phyloP scores from a whole-genome alignment of 2,113 vertebrate genomes.

The Brachyhypopomus occidentalis region DNA sequence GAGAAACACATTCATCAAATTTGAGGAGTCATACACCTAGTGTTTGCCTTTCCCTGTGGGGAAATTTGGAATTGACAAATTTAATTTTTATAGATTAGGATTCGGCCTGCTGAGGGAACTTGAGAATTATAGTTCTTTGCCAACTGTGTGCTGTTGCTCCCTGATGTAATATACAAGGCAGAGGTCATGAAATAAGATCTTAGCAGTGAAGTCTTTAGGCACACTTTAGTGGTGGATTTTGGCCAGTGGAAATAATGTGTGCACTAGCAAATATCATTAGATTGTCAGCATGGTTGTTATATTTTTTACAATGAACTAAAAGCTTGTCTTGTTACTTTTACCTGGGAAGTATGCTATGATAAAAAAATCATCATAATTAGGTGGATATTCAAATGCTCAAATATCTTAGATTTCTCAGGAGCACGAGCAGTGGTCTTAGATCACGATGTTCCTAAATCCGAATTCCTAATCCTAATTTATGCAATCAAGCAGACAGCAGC shows the following conservation, averaged over 20 bases:
- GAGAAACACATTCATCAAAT: constrained; percentile 53
- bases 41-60: constrained; percentile 15
- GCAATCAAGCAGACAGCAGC: background rate
- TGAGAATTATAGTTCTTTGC: constrained; percentile 10
- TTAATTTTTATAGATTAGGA: constrained; percentile 13
- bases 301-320: constrained; percentile 11
- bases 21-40: constrained; percentile 39
- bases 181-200: constrained; percentile 21
- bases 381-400: background rate
- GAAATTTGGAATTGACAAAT: constrained; percentile 27
- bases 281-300: constrained; percentile 14
- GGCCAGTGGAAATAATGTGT: constrained; percentile 20
- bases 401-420: background rate
- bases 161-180: constrained; percentile 30
- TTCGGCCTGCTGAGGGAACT: constrained; percentile 11
- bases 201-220: constrained; percentile 1
- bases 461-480: background rate
- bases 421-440: background rate
- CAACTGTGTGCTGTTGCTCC: constrained; percentile 19
- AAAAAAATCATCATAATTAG: background rate
- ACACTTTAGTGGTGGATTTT: constrained; percentile 9
- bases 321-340: background rate
- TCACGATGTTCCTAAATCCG: background rate
- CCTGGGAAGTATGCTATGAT: background rate
- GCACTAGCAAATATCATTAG: constrained; percentile 21